Evolutionary conservation across 1,140 invertebrate genomes (phyloP).

Genomic region (Hyposmocoma kahamanoa): DNA sequence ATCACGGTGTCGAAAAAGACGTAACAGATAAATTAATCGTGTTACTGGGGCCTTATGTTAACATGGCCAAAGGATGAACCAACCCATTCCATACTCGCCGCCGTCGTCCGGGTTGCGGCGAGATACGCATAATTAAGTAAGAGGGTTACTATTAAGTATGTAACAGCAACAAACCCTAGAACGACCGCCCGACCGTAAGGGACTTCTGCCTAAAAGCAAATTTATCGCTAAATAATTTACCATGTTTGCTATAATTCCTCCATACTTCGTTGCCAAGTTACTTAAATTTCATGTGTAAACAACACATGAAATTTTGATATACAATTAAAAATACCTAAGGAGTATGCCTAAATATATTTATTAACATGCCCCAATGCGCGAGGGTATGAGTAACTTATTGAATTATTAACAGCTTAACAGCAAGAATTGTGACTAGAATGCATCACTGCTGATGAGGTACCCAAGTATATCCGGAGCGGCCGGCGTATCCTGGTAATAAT

Average conservation of each 20-base stretch:
- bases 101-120: conserved; percentile 28
- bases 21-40: conserved; percentile 49
- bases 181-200: conserved; percentile 31
- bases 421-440: conserved; percentile 18
- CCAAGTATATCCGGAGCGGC: conserved; percentile 18
- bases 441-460: conserved; percentile 25
- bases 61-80: conserved; percentile 29
- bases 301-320: too few species aligned
- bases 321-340: too few species aligned
- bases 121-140: conserved; percentile 66
- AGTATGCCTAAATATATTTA: too few species aligned
- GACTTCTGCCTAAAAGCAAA: conserved; percentile 38
- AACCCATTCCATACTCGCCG: conserved; percentile 30
- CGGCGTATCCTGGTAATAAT: conserved; percentile 26
- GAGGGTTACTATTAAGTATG: conserved; percentile 65
- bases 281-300: too few species aligned
- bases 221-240: conserved; percentile 43
- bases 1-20: conserved; percentile 20
- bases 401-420: conserved; percentile 8
- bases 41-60: conserved; percentile 39
- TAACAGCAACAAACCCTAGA: conserved; percentile 53
- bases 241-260: conserved; percentile 14
- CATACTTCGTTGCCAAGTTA: too few species aligned
- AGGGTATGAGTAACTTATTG: too few species aligned
- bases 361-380: too few species aligned